Percentiles rank a stretch among this genome's conserved stretches.
Evolutionary conservation across 2,888 invertebrate species (phyloP).

Genomic region (Ephialtes manifestator): DNA sequence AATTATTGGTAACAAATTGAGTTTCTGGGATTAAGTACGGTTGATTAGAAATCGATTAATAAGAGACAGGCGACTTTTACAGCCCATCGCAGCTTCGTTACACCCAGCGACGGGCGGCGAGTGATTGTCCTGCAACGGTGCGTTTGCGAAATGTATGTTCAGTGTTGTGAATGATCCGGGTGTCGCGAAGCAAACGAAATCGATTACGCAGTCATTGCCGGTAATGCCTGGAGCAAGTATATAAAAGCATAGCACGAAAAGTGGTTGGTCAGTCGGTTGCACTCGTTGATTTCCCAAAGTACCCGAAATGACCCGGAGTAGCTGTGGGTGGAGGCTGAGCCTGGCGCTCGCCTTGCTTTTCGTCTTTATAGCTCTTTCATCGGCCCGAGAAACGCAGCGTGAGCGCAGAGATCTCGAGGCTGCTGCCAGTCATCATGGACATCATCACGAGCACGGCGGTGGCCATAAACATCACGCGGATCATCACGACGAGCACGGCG

Average conservation of each 20-base stretch:
- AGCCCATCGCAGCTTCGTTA: constrained; percentile 23
- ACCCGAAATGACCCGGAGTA: constrained; percentile 75
- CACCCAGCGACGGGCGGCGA: constrained; percentile 24
- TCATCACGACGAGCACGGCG: constrained; percentile 88
- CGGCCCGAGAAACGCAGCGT: constrained; percentile 73
- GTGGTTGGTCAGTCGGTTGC: constrained; percentile 79
- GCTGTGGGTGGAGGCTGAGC: constrained; percentile 74
- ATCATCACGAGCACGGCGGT: constrained; percentile 87
- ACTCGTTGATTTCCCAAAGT: constrained; percentile 74
- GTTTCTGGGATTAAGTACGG: background rate
- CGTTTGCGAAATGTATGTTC: constrained; percentile 80
- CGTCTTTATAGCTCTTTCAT: constrained; percentile 74
- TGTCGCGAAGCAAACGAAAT: constrained; percentile 79
- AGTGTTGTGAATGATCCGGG: constrained; percentile 72
- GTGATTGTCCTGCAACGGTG: constrained; percentile 31
- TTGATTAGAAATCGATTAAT: background rate
- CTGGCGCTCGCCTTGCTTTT: constrained; percentile 76
- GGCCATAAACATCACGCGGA: constrained; percentile 90
- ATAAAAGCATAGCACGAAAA: constrained; percentile 79
- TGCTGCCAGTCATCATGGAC: constrained; percentile 67
- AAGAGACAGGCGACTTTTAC: constrained; percentile 13
- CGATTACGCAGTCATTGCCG: constrained; percentile 80
- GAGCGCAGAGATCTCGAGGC: constrained; percentile 84
- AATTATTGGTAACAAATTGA: background rate
- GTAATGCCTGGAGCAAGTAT: constrained; percentile 76